Evolutionary conservation across 2,113 vertebrate species (phyloP).

Genomic region (Morone saxatilis): DNA sequence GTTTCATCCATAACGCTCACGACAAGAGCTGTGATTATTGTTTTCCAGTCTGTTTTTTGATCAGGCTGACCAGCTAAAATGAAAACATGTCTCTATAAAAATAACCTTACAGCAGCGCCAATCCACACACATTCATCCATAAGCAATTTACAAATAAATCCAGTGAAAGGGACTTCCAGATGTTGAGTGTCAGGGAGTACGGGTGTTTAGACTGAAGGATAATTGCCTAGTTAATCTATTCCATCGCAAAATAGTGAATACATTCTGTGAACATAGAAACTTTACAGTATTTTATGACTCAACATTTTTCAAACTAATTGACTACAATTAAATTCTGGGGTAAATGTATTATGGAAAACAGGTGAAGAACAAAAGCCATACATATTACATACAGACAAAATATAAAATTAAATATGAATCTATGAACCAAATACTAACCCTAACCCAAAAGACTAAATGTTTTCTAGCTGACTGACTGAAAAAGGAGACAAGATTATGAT

Average conservation of each 20-base stretch:
- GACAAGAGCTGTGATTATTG: conserved; percentile 1
- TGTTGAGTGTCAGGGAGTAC: not conserved
- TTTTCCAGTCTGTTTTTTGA: not conserved
- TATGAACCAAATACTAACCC: not conserved
- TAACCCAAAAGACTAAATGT: not conserved
- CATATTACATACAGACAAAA: not conserved
- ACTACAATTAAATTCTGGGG: too few relatives aligned
- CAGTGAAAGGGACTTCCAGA: not conserved
- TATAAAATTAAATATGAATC: not conserved
- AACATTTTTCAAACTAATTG: not conserved
- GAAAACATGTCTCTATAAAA: not conserved
- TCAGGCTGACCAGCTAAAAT: not conserved
- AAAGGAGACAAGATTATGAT: not conserved
- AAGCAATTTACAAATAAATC: not conserved
- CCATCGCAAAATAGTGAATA: not conserved
- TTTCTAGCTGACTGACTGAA: not conserved
- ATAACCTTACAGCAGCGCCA: not conserved
- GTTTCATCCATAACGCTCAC: not conserved
- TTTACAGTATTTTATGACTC: not conserved
- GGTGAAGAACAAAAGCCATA: not conserved
- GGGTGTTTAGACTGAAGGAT: not conserved
- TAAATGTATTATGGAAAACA: not conserved
- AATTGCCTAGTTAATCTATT: not conserved
- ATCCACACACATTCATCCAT: too few relatives aligned
- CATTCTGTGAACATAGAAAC: not conserved